A percentile compares a stretch with the other conserved stretches of the same genome.
phyloP scores from a whole-genome alignment of 2,888 invertebrate genomes.

The Tinea pellionella region DNA sequence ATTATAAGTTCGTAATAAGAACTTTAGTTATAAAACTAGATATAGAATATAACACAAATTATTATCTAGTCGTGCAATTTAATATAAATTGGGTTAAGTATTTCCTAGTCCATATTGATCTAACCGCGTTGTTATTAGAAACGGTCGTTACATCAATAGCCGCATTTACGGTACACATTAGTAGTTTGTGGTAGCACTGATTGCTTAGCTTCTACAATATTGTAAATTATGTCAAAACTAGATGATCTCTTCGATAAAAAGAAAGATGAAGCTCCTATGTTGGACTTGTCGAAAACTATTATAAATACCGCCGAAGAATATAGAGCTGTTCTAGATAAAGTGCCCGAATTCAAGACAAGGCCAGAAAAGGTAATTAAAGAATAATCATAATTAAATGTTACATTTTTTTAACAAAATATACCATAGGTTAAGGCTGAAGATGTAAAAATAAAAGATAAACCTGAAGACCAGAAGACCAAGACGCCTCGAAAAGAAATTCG shows the following conservation, averaged over 20 bases:
- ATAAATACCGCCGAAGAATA: conserved; percentile 86
- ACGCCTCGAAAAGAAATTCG: conserved; percentile 78
- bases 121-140: conserved; percentile 10
- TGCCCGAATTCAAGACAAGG: conserved; percentile 90
- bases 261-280: conserved; percentile 84
- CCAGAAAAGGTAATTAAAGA: conserved; percentile 77
- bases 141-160: conserved; percentile 6
- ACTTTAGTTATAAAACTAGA: neutral
- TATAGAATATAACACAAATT: neutral
- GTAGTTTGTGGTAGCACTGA: neutral
- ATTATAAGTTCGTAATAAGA: conserved; percentile 19
- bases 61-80: conserved; percentile 39
- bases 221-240: conserved; percentile 70
- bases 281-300: conserved; percentile 85
- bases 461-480: conserved; percentile 78
- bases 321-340: conserved; percentile 83
- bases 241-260: conserved; percentile 88
- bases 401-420: neutral
- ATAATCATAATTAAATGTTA: neutral
- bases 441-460: conserved; percentile 78
- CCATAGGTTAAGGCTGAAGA: conserved; percentile 78
- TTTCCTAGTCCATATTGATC: conserved; percentile 17
- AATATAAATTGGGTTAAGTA: conserved; percentile 44
- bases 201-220: neutral
- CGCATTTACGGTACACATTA: neutral